Conservation (phyloP, 2,797 vertebrate species). For the Delichon dasypus region DNA sequence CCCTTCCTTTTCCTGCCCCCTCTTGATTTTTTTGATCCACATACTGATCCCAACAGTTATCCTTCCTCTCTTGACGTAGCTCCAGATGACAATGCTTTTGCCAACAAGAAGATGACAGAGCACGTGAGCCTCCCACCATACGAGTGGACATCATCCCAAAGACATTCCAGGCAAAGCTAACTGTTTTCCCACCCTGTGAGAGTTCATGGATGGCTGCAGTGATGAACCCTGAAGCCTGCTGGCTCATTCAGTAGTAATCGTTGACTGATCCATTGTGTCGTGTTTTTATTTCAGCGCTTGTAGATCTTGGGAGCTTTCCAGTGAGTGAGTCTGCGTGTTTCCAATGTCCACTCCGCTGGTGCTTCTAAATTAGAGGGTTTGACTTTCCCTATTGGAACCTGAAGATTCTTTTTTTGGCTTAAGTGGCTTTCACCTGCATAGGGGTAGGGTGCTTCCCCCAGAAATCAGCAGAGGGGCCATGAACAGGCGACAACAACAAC, state of each 20-base stretch:
- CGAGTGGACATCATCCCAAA: background rate
- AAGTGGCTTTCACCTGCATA: background rate
- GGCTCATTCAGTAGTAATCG: background rate
- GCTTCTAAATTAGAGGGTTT: background rate
- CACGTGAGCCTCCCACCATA: background rate
- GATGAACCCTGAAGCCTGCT: background rate
- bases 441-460: background rate
- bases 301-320: constrained; percentile 45
- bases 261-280: constrained; percentile 49
- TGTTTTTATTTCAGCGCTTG: constrained; percentile 41
- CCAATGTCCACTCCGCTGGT: background rate
- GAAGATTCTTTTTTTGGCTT: background rate
- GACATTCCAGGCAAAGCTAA: background rate
- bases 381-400: background rate
- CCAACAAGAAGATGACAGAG: background rate
- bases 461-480: background rate
- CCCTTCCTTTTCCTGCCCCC: background rate
- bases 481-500: background rate
- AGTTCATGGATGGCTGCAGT: constrained; percentile 32
- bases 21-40: background rate
- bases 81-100: background rate
- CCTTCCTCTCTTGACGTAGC: background rate
- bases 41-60: background rate
- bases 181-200: background rate
- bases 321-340: background rate